phyloP scores from a whole-genome alignment of 2,888 invertebrate genomes.

The Rugalucina vietnamica region DNA sequence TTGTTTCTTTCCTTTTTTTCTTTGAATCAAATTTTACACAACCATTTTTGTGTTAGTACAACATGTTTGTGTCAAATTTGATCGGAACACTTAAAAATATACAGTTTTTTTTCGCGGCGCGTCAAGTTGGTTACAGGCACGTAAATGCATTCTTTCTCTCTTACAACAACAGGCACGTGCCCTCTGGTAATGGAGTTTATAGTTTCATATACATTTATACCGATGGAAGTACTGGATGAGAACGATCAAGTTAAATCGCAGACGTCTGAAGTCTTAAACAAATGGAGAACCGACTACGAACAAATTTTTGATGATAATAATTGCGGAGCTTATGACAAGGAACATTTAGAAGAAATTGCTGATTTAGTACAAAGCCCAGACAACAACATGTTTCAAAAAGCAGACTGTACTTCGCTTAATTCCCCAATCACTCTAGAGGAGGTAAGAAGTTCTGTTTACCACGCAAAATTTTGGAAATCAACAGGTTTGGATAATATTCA shows the following conservation, averaged over 20 bases:
- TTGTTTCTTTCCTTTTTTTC: too few species aligned
- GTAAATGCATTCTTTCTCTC: too few species aligned
- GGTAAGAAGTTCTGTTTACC: not conserved
- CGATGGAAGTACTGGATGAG: not conserved
- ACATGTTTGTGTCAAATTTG: too few species aligned
- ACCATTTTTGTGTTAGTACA: too few species aligned
- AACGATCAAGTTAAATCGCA: not conserved
- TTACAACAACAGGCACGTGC: too few species aligned
- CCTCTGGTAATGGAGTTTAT: too few species aligned
- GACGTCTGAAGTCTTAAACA: not conserved
- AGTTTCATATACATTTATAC: too few species aligned
- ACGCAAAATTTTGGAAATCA: conserved; percentile 12
- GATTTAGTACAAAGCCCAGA: not conserved
- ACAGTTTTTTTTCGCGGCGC: too few species aligned
- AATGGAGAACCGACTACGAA: conserved; percentile 3
- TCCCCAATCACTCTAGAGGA: conserved; percentile 9
- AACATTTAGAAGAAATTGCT: not conserved
- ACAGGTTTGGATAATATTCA: conserved; percentile 3
- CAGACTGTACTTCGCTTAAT: not conserved
- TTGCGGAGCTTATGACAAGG: not conserved
- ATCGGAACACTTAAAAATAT: too few species aligned
- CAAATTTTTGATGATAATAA: not conserved
- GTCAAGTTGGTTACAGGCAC: too few species aligned
- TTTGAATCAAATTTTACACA: too few species aligned
- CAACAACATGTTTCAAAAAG: not conserved